phyloP scores from a whole-genome alignment of 2,113 vertebrate species.

The Mola mola region DNA sequence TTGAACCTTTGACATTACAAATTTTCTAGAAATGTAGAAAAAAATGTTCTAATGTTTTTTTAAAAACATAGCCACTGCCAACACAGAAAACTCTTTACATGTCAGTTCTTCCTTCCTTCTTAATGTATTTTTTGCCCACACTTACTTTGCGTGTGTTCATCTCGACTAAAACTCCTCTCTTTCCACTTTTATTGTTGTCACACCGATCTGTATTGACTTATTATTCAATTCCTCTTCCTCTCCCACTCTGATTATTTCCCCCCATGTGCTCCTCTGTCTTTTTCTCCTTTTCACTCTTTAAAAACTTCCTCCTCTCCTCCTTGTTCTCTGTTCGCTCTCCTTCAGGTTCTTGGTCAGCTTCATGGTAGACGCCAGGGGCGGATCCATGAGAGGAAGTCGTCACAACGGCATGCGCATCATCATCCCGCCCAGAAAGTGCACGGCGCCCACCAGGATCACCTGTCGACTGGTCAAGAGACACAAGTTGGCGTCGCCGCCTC shows the following conservation, averaged over 20 bases:
- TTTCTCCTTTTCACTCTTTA: too few relatives aligned
- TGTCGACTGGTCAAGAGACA: conserved; percentile 97
- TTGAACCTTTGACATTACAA: too few relatives aligned
- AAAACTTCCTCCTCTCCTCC: background rate
- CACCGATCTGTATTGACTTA: conserved; percentile 26
- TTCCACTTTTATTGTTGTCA: conserved; percentile 27
- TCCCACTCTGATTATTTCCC: background rate
- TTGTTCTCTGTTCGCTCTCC: background rate
- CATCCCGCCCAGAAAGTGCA: conserved; percentile 97
- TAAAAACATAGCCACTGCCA: conserved; percentile 26
- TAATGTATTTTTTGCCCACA: conserved; percentile 35
- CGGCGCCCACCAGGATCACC: conserved; percentile 96
- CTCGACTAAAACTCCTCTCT: conserved; percentile 53
- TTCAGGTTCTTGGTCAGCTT: conserved; percentile 97
- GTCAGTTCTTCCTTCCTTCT: conserved; percentile 26
- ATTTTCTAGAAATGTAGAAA: background rate
- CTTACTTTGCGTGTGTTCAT: conserved; percentile 55
- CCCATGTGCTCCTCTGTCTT: background rate
- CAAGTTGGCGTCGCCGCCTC: conserved; percentile 94
- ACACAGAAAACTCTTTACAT: conserved; percentile 59
- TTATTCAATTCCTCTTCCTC: conserved; percentile 10
- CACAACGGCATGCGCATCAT: conserved; percentile 98
- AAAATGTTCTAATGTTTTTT: background rate
- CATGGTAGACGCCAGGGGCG: conserved; percentile 97
- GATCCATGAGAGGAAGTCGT: conserved; percentile 98